Base-by-base conservation (phyloP, 2,888 invertebrate genomes). In the Caenorhabditis drosophilae region DNA sequence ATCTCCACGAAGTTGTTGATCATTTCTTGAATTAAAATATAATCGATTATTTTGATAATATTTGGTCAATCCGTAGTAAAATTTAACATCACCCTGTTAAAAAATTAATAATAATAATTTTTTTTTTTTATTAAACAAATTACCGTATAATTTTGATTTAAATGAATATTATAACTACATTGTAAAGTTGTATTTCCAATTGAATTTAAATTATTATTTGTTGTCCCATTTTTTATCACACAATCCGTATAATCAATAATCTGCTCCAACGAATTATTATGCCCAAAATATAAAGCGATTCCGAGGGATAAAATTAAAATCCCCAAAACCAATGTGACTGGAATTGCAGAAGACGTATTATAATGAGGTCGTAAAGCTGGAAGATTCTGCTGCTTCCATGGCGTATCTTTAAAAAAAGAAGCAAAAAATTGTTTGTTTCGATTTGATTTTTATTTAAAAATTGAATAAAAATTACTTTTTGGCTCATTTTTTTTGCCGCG, bases 21-120 rank as follows among this genome's bases (percentile, higher is more conserved):
- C 97, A 79, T 87, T 90, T 84, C 91, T 85, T 0, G 96, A 97
- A 84, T 94, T 93, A 0, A 96, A 95, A 86, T 97, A 97, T 67
- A 96, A 89, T 36, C 97, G 89, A 86, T 97, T 97, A 84, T 98
- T 98, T 85, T 98, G 98, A 84, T 97, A 98, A 85, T 92, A 98
- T 84, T 97, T 96, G 53, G 91, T 91, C 54, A 98, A 87, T 0
- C 96, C 96, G 84, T 98, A 98, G 84, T 97, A 98, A 89, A 98
- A 91, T 84, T 90, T 97, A 0, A 97, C 95, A 82, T 91, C 90
- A 0, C 74, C 72, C 78, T 79, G 54, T 38, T 66, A 59, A 16
- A 7, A 11, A 18, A 23, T 46, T 12, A n/a, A 44, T 31, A 18
- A 6, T n/a, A 58, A 26, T 11, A 44, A 11, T n/a, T 15, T 25